Base-by-base conservation (phyloP, 2,113 vertebrate genomes). In the Ardeotis arabs region DNA sequence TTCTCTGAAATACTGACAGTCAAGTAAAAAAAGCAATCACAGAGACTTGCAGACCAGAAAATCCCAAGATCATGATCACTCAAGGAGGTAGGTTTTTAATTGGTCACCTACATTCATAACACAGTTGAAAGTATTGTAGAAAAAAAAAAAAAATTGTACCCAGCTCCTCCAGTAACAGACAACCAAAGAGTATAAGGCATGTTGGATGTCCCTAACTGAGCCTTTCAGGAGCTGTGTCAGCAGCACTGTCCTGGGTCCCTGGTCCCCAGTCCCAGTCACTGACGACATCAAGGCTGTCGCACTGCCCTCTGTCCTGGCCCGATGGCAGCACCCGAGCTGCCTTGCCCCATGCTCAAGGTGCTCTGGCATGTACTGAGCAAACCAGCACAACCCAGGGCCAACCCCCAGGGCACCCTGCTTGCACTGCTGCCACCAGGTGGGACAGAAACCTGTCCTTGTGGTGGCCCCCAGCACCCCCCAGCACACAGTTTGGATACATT, bases 21-120 rank as follows among this genome's bases (percentile, higher is more conserved):
- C 68, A 72, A 70, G 64, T 84, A 49, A 93, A 75, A 87, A 94
- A 90, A 87, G 56, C 79, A 96, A 93, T 90, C 90, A 93, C 49
- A 62, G 58, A 76, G 66, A 87, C 52, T 58, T 27, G 3, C 76
- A 95, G 92, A 95, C 76, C 90, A 96, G 93, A 96, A 96, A 95
- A 96, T 94, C 88, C 80, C 33, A 90, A 66, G 93, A 88, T 93
- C 56, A 56, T 68, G 90, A 35, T 84, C 86, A 82, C 22, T 93
- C 76, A 78, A 94, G 90, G 62, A 92, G 25, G 7, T 37, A 93
- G 37, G 25, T 72, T 94, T 95, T 96, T 94, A 91, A 90, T 89
- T 94, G 89, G 75, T 78, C 73, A 29, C 58, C 35, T 79, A 33
- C 53, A 58, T 64, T 93, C 73, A 39, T 72, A 89, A 79, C 49